Evolutionary conservation across 2,113 vertebrate species (phyloP), one percentile per base, ranked within the genome.

Genomic region (Copsychus sechellarum): DNA sequence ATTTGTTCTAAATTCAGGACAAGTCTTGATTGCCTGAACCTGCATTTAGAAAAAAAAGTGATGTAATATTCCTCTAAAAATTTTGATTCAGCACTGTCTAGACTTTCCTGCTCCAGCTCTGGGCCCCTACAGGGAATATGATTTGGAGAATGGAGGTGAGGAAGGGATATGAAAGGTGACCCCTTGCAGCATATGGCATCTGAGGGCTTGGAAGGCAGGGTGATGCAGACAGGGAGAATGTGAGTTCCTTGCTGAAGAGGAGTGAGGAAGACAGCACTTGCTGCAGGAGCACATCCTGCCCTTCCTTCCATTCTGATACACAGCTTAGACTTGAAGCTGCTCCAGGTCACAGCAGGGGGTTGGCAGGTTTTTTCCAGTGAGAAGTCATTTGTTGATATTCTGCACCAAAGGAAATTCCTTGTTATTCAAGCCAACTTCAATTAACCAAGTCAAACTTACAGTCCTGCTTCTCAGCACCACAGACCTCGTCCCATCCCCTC

Each of bases 381-480:
- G 36, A 4, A 94, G 66, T 80, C 79, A 88, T 95, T 93, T 88
- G 90, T 40, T 77, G 86, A 77, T 6, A 4, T 89, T 61, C 81
- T 86, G 72, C 0, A 28, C 60, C 84, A 65, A 73, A 92, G 54
- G 87, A 89, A 5, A 0, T 65, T 93, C 54, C 57, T 90, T 54
- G 26, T 93, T 95, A 67, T 80, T 85, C 66, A 45, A 87, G 53
- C 45, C 78, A 93, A 69, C 57, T 82, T 79, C 45, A 71, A 45
- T 92, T 82, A 78, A 40, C 47, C 38, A 54, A 89, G 64, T 66
- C n/a, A 51, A 61, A 73, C 38, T 84, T 77, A 58, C 56, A 58
- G 80, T 36, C 2, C 0, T 61, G 54, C 57, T 92, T 85, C 74
- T 76, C 26, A 48, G 54, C 12, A 36, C 40, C 90, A 66, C 25